Conservation (phyloP, 2,797 vertebrate species). For the Alosa sapidissima region DNA sequence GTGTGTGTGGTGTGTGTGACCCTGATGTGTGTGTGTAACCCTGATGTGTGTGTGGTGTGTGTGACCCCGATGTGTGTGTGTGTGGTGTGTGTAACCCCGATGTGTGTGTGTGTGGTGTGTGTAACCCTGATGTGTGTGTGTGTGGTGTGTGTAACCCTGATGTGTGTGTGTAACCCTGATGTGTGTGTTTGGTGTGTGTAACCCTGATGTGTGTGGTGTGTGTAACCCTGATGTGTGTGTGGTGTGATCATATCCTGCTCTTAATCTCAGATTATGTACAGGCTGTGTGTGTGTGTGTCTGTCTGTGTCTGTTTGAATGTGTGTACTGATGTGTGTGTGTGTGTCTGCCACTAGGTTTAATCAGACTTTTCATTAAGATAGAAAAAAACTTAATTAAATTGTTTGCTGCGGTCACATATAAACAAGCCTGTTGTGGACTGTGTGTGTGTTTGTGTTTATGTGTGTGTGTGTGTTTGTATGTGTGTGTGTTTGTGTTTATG, state of each 20-base stretch:
- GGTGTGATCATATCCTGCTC: not conserved
- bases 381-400: conserved; percentile 36
- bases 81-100: no score
- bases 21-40: no score
- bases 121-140: no score
- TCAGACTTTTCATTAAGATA: conserved; percentile 40
- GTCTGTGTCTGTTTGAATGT: not conserved
- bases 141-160: no score
- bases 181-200: no score
- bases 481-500: not conserved
- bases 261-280: not conserved
- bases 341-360: conserved; percentile 23
- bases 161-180: no score
- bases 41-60: no score
- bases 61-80: no score
- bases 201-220: no score
- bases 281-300: not conserved
- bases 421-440: not conserved
- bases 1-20: no score
- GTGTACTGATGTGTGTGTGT: conserved; percentile 6
- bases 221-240: not conserved
- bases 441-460: conserved; percentile 26
- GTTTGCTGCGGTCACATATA: conserved; percentile 3
- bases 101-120: no score
- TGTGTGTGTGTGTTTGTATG: not conserved